These are phyloP conservation scores for Steatocranus sp. DNA, from an alignment of 2,797 vertebrate genomes.

Conservation along the genomic window DNA sequence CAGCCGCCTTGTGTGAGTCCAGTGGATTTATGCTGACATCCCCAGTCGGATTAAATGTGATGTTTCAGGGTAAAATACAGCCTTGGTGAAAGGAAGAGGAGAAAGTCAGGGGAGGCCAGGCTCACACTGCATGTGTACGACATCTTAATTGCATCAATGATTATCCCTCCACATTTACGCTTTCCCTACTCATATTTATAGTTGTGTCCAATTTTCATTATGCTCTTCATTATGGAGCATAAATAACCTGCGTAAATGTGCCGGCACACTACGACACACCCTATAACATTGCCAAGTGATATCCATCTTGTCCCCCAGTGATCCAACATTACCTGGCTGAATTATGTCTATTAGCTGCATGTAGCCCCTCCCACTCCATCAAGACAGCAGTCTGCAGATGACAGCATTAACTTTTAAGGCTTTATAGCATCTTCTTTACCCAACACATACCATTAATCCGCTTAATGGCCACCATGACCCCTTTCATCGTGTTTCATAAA, in stretches of 20 bases:
- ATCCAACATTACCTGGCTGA: conserved; percentile 78
- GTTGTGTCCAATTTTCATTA: conserved; percentile 84
- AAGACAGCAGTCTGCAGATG: conserved; percentile 63
- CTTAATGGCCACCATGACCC: conserved; percentile 78
- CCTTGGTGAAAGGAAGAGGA: conserved; percentile 42
- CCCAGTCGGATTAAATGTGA: conserved; percentile 58
- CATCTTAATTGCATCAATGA: conserved; percentile 78
- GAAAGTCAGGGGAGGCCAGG: conserved; percentile 45
- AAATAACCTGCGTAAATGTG: conserved; percentile 82
- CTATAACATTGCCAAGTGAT: conserved; percentile 73
- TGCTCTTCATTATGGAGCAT: conserved; percentile 79
- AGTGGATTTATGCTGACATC: conserved; percentile 53
- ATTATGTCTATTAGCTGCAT: conserved; percentile 74
- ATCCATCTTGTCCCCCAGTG: conserved; percentile 75
- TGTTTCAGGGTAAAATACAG: conserved; percentile 64
- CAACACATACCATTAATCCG: conserved; percentile 77
- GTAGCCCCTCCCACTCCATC: conserved; percentile 69
- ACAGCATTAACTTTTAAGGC: conserved; percentile 79
- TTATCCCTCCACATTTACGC: conserved; percentile 70
- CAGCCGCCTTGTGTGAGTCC: conserved; percentile 34
- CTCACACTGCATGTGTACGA: conserved; percentile 65
- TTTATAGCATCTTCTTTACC: conserved; percentile 82
- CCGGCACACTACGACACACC: conserved; percentile 57
- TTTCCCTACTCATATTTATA: conserved; percentile 78
- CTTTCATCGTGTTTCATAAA: conserved; percentile 82